These are phyloP conservation scores for Neomorphus geoffroyi DNA, from an alignment of 2,797 vertebrate genomes.

Conservation along the genomic window DNA sequence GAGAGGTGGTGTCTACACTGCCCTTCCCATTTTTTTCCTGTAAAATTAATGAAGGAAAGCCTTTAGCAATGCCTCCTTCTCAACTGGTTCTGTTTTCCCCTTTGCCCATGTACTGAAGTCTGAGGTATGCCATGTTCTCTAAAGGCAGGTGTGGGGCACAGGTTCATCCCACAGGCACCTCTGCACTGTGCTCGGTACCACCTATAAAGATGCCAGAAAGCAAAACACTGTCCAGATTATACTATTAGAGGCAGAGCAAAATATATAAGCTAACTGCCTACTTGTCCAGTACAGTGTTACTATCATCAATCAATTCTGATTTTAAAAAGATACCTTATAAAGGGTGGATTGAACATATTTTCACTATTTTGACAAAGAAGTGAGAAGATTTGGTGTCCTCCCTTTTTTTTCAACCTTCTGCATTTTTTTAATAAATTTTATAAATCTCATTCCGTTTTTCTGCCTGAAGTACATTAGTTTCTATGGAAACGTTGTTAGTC, in stretches of 20 bases:
- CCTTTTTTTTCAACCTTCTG: not conserved
- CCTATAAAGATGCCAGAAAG: not conserved
- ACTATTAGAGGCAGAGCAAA: not conserved
- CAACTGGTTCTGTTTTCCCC: not conserved
- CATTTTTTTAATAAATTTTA: not conserved
- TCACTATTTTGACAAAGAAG: not conserved
- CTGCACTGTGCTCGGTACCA: not conserved
- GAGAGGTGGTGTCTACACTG: not conserved
- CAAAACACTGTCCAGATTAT: not conserved
- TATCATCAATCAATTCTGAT: not conserved
- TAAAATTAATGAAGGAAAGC: not conserved
- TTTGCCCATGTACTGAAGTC: not conserved
- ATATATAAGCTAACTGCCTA: not conserved
- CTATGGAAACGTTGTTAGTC: conserved; percentile 61
- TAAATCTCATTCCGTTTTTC: conserved; percentile 22
- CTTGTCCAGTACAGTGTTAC: not conserved
- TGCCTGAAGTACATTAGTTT: conserved; percentile 47
- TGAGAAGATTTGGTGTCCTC: not conserved
- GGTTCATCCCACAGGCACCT: fast-evolving
- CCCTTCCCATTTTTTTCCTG: not conserved
- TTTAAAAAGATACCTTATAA: not conserved
- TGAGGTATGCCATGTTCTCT: not conserved
- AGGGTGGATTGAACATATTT: not conserved
- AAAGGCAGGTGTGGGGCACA: not conserved
- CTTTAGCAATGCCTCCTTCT: not conserved